Evolutionary conservation across 2,113 vertebrate species (phyloP).

Genomic region (Egretta garzetta): DNA sequence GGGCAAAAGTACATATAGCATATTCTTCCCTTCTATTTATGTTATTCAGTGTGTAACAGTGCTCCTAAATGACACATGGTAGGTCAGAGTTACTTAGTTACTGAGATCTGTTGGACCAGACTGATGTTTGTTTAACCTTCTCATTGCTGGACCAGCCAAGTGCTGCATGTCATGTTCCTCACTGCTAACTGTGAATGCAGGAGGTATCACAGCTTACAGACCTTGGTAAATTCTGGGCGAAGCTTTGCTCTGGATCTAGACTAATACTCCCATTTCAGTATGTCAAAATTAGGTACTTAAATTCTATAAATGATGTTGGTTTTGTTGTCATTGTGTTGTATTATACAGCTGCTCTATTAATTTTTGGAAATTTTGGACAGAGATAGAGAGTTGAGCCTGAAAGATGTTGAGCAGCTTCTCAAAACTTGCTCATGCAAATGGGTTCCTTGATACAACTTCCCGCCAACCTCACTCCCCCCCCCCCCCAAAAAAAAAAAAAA

Average conservation of each 20-base stretch:
- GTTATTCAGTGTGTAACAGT: background rate
- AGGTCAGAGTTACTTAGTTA: background rate
- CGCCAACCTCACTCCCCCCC: accelerated
- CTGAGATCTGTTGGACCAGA: background rate
- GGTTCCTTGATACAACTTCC: background rate
- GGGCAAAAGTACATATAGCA: background rate
- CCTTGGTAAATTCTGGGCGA: background rate
- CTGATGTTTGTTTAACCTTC: background rate
- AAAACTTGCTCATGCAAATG: background rate
- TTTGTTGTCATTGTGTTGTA: background rate
- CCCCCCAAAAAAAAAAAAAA: accelerated
- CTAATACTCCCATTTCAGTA: background rate
- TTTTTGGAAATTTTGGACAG: background rate
- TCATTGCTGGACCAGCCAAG: background rate
- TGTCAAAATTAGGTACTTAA: background rate
- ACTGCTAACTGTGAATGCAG: background rate
- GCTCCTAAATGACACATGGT: background rate
- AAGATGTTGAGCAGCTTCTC: background rate
- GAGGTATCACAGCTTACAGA: background rate
- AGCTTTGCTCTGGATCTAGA: background rate
- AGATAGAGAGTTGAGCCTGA: background rate
- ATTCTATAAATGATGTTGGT: background rate
- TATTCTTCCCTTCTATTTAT: background rate
- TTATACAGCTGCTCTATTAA: background rate
- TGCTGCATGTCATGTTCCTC: background rate